Base-by-base conservation (phyloP, 1,140 invertebrate genomes). In the Phymorhynchus buccinoides region DNA sequence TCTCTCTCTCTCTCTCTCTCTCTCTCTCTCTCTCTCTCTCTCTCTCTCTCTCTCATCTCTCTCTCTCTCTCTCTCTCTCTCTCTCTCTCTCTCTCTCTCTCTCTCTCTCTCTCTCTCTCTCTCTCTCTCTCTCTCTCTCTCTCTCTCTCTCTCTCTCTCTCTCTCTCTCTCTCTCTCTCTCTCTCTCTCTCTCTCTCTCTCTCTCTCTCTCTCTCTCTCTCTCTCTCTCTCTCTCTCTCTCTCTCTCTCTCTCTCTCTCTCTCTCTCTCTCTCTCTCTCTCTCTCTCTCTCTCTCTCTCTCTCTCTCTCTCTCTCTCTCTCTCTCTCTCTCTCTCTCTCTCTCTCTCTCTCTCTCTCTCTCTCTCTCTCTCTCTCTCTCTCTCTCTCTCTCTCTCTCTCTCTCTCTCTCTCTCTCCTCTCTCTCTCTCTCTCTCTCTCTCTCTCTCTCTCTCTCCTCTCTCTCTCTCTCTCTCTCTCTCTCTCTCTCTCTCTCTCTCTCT, bases 51-150 rank as follows among this genome's bases (percentile, higher is more conserved):
- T 6, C 7, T 48, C 18, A 48, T 37, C 6, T 9, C 27, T 32
- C 73, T 39, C 73, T 39, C 73, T 32, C 73, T 77, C 35, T 77
- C 73, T 77, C 73, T 77, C 73, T 77, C 73, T 77, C 73, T 77
- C 73, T 77, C 73, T 39, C 0, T 42, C n/a, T 42, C 0, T 42
- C n/a, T 39, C 0, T 42, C n/a, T 42, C 0, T 42, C n/a, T 42
- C 0, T 42, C n/a, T 42, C 0, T 77, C 35, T 9, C 6, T 77
- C n/a, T 77, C 73, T 32, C 27, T 77, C 73, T 14, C 56, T 39
- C 71, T 39, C 71, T 39, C 71, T 32, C 71, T 39, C 71, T 32
- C 71, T 32, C 71, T 32, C 71, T 32, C 71, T 32, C 71, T 32
- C 71, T 32, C 71, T 32, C 71, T 32, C 71, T 73, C 30, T 73